Conservation (phyloP, 2,888 invertebrate genomes). For the Drepana falcataria region DNA sequence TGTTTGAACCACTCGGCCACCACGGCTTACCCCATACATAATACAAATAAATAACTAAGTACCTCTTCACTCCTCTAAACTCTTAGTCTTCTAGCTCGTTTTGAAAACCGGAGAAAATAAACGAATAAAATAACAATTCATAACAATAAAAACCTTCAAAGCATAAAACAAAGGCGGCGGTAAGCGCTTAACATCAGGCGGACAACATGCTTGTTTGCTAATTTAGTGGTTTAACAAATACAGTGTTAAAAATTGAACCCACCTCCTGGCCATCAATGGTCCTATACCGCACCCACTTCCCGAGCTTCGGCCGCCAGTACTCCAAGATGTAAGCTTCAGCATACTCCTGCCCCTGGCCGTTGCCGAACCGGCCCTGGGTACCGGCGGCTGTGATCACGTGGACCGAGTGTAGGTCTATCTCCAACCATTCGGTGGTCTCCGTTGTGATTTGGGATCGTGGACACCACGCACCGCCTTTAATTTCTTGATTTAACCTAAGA, state of each 20-base stretch:
- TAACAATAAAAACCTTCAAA: too few relatives aligned
- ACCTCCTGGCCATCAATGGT: slow-evolving; percentile 88
- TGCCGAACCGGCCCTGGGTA: slow-evolving; percentile 94
- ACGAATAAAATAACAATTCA: too few relatives aligned
- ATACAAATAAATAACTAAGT: too few relatives aligned
- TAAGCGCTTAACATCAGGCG: too few relatives aligned
- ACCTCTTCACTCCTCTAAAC: too few relatives aligned
- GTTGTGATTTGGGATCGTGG: slow-evolving; percentile 88
- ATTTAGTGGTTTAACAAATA: too few relatives aligned
- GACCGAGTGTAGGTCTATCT: slow-evolving; percentile 87
- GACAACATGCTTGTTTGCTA: too few relatives aligned
- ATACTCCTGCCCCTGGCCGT: slow-evolving; percentile 93
- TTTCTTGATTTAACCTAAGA: slow-evolving; percentile 87
- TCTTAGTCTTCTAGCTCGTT: too few relatives aligned
- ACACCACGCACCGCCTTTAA: slow-evolving; percentile 95
- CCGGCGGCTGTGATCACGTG: slow-evolving; percentile 89
- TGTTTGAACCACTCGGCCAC: too few relatives aligned
- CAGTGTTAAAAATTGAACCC: slow-evolving; percentile 20
- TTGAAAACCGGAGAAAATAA: too few relatives aligned
- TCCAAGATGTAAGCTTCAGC: slow-evolving; percentile 90
- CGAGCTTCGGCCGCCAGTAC: slow-evolving; percentile 89
- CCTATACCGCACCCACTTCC: slow-evolving; percentile 90
- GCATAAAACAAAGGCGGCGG: too few relatives aligned
- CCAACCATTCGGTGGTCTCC: slow-evolving; percentile 87
- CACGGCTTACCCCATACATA: too few relatives aligned